phyloP scores from a whole-genome alignment of 2,113 vertebrate genomes.

The Rhea americana region DNA sequence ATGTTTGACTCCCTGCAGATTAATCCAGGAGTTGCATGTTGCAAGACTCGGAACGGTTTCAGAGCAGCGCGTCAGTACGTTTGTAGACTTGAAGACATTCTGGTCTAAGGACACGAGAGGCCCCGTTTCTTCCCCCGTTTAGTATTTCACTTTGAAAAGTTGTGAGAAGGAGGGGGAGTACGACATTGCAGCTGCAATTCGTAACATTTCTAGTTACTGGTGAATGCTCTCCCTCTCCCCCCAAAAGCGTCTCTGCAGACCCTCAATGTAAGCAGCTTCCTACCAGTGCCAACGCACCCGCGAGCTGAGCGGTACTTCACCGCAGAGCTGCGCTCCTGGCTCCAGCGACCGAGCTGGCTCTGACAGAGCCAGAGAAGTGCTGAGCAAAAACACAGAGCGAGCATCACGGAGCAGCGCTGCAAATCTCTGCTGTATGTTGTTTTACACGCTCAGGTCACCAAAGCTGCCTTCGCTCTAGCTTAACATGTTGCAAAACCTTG shows the following conservation, averaged over 20 bases:
- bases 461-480: not conserved
- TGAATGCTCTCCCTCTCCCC: not conserved
- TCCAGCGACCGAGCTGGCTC: not conserved
- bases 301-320: not conserved
- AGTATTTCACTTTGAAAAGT: not conserved
- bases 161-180: rapidly evolving
- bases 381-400: not conserved
- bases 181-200: not conserved
- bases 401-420: not conserved
- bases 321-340: not conserved
- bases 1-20: not conserved
- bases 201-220: not conserved
- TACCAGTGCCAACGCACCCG: rapidly evolving
- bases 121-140: not conserved
- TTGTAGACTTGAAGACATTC: rapidly evolving
- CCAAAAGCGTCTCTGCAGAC: not conserved
- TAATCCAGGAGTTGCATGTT: not conserved
- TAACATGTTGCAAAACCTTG: not conserved
- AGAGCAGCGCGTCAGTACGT: not conserved
- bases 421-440: not conserved
- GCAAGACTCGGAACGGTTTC: not conserved
- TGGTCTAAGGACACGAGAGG: not conserved
- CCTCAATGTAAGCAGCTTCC: not conserved
- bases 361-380: not conserved
- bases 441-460: not conserved